Conservation (phyloP, 2,888 invertebrate species). For the Pristionchus fissidentatus region DNA sequence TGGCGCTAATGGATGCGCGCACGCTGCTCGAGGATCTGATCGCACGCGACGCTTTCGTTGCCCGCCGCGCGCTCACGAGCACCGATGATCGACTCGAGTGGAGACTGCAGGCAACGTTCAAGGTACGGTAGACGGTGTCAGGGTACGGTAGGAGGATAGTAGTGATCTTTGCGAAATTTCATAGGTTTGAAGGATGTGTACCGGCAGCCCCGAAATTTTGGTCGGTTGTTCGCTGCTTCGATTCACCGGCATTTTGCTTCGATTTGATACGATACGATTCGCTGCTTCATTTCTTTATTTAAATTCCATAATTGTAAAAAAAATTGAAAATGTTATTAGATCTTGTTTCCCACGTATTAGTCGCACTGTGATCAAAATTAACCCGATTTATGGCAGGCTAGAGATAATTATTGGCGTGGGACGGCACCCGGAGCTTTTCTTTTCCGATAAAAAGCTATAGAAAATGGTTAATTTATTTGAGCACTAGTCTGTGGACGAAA, state of each 20-base stretch:
- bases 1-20: background rate
- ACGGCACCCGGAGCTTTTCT: too few relatives aligned
- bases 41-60: slow-evolving; percentile 10
- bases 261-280: too few relatives aligned
- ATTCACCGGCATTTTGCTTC: too few relatives aligned
- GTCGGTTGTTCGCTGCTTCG: background rate
- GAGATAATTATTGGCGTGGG: too few relatives aligned
- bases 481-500: too few relatives aligned
- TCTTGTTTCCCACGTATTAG: too few relatives aligned
- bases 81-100: slow-evolving; percentile 38
- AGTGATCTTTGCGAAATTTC: background rate
- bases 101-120: slow-evolving; percentile 29
- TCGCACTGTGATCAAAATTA: too few relatives aligned
- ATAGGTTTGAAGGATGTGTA: background rate
- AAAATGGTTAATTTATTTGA: too few relatives aligned
- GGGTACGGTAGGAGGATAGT: background rate
- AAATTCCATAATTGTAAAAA: background rate
- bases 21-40: slow-evolving; percentile 31
- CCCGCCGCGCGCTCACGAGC: slow-evolving; percentile 5
- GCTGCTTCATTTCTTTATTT: background rate
- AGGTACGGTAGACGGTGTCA: slow-evolving; percentile 28
- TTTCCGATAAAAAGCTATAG: too few relatives aligned
- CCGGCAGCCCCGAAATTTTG: too few relatives aligned
- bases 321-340: too few relatives aligned
- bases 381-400: too few relatives aligned